Base-by-base conservation (phyloP, 2,888 invertebrate species). In the Chromoteleia sp. region DNA sequence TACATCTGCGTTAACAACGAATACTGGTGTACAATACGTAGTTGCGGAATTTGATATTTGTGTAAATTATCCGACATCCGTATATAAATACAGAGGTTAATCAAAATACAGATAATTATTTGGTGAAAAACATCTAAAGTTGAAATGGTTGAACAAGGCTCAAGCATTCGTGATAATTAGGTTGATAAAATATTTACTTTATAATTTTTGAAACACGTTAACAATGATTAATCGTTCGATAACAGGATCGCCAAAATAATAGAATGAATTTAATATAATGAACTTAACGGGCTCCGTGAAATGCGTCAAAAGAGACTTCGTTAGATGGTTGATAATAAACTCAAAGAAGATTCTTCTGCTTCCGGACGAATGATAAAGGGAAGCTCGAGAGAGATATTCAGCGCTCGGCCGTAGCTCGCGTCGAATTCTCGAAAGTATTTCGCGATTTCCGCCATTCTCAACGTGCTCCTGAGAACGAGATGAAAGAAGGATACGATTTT, bases 351-450 rank as follows among this genome's bases (percentile, higher is more conserved):
- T 63, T 61, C 61, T 63, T 30, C 50, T 21, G 43, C 21, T 54
- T 14, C 12, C 17, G 33, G 19, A 17, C 33, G 73, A 61, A 52
- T 58, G 15, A 54, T 15, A 54, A 48, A 73, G 43, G 43, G 6
- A 45, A 68, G 75, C 48, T 39, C 30, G 7, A 12, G 33, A 50
- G 50, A 61, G 68, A 48, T 54, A 77, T 54, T 61, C 52, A 25
- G 17, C 39, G 12, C 54, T 43, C 30, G 56, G 19, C 48, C 45
- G 63, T 75, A 48, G 63, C 56, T 70, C 41, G 17, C 63, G 52
- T 67, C 54, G 68, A 70, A 70, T 63, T 70, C 61, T 77, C 63
- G 6, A 21, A 70, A 77, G 70, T 63, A 70, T 77, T 76, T 54
- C 39, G 61, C 48, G 61, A 56, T 50, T 63, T 41, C 29, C 45